Base-by-base conservation (phyloP, 1,140 invertebrate species). In the Drosophila truncata region DNA sequence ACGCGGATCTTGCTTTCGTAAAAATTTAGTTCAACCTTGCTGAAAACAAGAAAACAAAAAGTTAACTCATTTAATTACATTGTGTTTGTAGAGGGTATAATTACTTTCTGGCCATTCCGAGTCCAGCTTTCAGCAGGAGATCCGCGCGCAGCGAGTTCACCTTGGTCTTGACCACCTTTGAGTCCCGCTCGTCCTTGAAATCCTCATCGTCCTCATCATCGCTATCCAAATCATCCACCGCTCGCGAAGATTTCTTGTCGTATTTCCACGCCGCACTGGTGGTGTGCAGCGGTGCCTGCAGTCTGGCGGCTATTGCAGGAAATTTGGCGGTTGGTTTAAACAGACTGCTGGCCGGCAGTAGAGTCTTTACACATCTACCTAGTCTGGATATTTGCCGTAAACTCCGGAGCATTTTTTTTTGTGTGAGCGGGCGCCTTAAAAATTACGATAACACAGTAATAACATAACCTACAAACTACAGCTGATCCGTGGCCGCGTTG, bases 101-200 rank as follows among this genome's bases (percentile, higher is more conserved):
- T 93, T 71, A 94, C 94, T 95, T 96, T 90, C 96, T 94, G 29
- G 95, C 94, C 58, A 96, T 93, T 44, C 94, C 94, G n/a, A 96
- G 90, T 14, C 94, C 95, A 55, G 93, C 93, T 93, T 96, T 96
- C 2, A 96, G 78, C 47, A 97, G 75, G 1, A 92, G 82, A 93
- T 97, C 96, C 4, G 95, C 92, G 65, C 96, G 93, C 65, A 95
- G 78, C 4, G 95, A 96, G 63, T 93, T 93, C 18, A 96, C 93
- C 67, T 91, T 94, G 33, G 94, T 91, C 82, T 94, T 94, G 2
- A 96, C 78, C 16, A 95, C 83, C 93, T 95, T 96, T 27, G 94
- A 94, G 66, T 94, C 94, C 75, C 93, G 83, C 54, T 93, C 88
- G 29, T 93, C 91, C 65, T 93, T 87, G 33, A 92, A 91, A 29